Evolutionary conservation across 2,888 invertebrate genomes (phyloP).

Genomic region (Ceriagrion tenellum): DNA sequence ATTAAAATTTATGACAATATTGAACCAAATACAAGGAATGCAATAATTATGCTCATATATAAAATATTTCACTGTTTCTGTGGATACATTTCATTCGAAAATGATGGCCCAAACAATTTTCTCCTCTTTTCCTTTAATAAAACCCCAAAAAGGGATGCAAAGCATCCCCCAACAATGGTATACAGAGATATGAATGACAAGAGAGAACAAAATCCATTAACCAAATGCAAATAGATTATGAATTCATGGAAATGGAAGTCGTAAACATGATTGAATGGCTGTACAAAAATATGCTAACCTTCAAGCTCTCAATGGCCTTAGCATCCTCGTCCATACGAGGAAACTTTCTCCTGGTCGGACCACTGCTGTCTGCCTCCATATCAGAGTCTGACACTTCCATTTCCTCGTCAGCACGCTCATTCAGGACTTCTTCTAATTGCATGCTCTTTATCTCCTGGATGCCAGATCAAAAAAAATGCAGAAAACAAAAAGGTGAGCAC

Average conservation of each 20-base stretch:
- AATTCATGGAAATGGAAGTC: neutral
- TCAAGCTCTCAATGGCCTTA: slow-evolving; percentile 68
- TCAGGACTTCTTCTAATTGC: slow-evolving; percentile 83
- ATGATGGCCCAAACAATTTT: no score
- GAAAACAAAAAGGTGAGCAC: neutral
- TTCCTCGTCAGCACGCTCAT: slow-evolving; percentile 87
- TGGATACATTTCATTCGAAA: no score
- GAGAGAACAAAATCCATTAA: neutral
- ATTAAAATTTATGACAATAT: no score
- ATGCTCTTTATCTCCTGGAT: slow-evolving; percentile 85
- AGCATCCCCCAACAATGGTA: no score
- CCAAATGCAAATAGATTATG: slow-evolving; percentile 44
- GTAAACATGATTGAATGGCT: neutral
- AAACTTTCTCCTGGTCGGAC: slow-evolving; percentile 61
- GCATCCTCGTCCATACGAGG: slow-evolving; percentile 68
- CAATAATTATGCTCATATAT: no score
- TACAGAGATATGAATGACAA: no score
- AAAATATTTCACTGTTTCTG: no score
- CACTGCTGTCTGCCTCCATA: slow-evolving; percentile 77
- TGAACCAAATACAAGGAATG: no score
- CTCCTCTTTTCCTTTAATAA: no score
- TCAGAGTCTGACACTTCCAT: slow-evolving; percentile 93
- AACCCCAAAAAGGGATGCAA: no score
- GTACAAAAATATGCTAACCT: slow-evolving; percentile 48
- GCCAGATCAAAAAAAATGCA: slow-evolving; percentile 8